phyloP scores from a whole-genome alignment of 1,140 invertebrate species.

The Bathynomus jamesi region DNA sequence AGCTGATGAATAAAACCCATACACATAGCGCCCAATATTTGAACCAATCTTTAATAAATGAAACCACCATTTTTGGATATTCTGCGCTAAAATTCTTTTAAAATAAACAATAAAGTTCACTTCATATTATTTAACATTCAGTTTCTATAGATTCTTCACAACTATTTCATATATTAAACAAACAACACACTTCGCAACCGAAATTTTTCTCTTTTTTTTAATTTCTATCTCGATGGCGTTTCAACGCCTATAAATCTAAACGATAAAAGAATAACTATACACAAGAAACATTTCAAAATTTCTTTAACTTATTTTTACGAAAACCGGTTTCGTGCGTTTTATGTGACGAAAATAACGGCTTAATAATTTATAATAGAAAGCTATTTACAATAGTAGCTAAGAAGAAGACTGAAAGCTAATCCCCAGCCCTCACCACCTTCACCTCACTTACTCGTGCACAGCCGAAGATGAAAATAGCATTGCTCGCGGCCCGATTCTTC shows the following conservation, averaged over 20 bases:
- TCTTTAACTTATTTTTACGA: too few species aligned
- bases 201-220: not conserved
- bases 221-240: not conserved
- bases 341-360: not conserved
- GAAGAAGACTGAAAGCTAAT: not conserved
- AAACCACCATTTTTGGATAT: not conserved
- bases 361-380: not conserved
- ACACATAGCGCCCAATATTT: not conserved
- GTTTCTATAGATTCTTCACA: not conserved
- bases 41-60: not conserved
- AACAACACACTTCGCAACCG: not conserved
- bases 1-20: not conserved
- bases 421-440: not conserved
- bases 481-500: not conserved
- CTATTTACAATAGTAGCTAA: not conserved
- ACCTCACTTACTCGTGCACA: not conserved
- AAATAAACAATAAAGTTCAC: not conserved
- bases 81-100: not conserved
- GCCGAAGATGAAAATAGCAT: not conserved
- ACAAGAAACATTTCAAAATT: not conserved
- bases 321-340: too few species aligned
- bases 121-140: not conserved
- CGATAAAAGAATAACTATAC: not conserved
- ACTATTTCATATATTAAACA: not conserved
- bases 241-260: not conserved